These are phyloP conservation scores for Chymomyza amoena DNA, from an alignment of 2,888 invertebrate genomes.

Conservation along the genomic window DNA sequence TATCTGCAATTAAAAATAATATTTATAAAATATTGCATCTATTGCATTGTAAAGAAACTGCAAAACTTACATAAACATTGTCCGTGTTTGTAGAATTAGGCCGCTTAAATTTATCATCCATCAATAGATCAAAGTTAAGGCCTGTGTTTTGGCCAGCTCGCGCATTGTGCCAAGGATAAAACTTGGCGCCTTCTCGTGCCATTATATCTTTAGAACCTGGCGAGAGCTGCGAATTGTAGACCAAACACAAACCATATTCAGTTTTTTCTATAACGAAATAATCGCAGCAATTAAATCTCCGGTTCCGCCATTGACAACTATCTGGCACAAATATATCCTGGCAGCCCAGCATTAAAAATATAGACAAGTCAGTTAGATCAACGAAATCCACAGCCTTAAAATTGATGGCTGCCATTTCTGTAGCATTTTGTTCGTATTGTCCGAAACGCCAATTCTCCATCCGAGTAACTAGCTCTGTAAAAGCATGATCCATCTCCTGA, in stretches of 20 bases:
- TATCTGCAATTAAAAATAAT: constrained; percentile 41
- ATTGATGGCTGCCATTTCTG: constrained; percentile 66
- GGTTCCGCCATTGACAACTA: constrained; percentile 78
- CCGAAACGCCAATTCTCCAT: constrained; percentile 74
- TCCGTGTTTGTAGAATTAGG: constrained; percentile 43
- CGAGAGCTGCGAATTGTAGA: constrained; percentile 78
- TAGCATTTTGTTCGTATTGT: constrained; percentile 48
- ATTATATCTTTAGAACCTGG: constrained; percentile 31
- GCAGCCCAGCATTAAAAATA: constrained; percentile 67
- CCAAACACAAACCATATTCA: constrained; percentile 79
- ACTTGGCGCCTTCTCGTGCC: constrained; percentile 30
- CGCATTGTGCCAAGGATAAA: constrained; percentile 69
- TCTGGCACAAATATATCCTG: constrained; percentile 75
- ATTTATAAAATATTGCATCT: neutral
- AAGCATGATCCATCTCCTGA: constrained; percentile 47
- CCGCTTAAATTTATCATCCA: constrained; percentile 46
- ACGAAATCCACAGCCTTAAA: constrained; percentile 68
- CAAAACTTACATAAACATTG: constrained; percentile 57
- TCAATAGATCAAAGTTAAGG: constrained; percentile 51
- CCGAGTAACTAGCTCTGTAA: constrained; percentile 57
- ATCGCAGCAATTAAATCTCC: constrained; percentile 77
- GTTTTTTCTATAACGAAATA: constrained; percentile 78
- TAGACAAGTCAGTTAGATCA: constrained; percentile 59
- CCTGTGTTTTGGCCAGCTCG: constrained; percentile 69
- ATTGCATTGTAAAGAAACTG: neutral